Evolutionary conservation across 2,888 invertebrate genomes (phyloP), one percentile per base, ranked within the genome.

Genomic region (Escarpia spicata): DNA sequence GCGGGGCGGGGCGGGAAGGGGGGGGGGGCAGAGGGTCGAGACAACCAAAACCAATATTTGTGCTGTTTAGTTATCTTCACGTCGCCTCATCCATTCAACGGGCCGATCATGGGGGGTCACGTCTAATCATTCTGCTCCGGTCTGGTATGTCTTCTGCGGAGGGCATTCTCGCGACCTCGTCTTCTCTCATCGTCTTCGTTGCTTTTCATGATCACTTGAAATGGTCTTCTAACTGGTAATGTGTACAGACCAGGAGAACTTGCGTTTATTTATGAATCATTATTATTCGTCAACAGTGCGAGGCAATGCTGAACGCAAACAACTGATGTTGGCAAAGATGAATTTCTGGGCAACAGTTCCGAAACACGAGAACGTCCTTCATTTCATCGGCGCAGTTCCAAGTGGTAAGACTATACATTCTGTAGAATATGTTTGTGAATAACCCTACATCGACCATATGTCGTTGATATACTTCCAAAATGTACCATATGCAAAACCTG

Each of bases 331-430:
- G 43, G 19, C 43, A 6, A 93, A 93, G 92, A 93, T 93, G 45
- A 44, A 75, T 37, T 93, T 93, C 90, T 60, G 92, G 92, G 90
- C 75, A 19, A 75, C 43, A 26, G 92, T 93, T 31, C 60, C 60
- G 43, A 92, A 92, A 60, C 93, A 93, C 75, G 90, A 89, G 26
- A 93, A 93, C 92, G 75, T 93, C 44, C 37, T 93, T 90, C 90
- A 91, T 26, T 93, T 92, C 58, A 75, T 92, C 93, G 75, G 75
- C 75, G 75, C 75, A 19, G 75, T 75, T 75, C 75, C 26, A 26
- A 75, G 75, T 75, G 75, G 75, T 75, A 26, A 75, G 26, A 75
- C 19, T 75, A 6, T 26, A 75, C 75, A 26, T 26, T 12, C 26
- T 19, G 19, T 60, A 60, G 60, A 15, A 75, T 26, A 6, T 6